Evolutionary conservation across 1,140 invertebrate species (phyloP).

Genomic region (Lepidurus apus): DNA sequence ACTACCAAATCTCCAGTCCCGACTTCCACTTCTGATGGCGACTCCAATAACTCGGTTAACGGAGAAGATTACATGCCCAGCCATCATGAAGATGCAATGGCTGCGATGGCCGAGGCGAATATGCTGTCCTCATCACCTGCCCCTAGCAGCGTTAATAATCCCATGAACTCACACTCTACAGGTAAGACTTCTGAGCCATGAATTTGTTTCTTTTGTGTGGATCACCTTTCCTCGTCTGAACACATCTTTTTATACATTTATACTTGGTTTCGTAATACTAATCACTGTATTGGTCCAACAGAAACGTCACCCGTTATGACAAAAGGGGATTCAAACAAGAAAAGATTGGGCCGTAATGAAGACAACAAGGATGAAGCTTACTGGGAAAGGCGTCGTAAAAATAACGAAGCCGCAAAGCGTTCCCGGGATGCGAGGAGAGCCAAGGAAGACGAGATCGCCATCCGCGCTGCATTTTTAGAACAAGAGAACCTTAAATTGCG

Average conservation of each 20-base stretch:
- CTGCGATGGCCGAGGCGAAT: no score
- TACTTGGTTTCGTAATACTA: background rate
- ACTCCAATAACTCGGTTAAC: conserved; percentile 27
- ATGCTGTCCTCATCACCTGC: background rate
- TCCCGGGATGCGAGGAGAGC: conserved; percentile 80
- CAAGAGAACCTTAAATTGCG: conserved; percentile 66
- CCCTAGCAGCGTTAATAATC: background rate
- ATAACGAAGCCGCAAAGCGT: conserved; percentile 92
- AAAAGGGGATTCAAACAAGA: conserved; percentile 31
- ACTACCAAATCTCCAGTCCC: conserved; percentile 29
- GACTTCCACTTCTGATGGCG: conserved; percentile 24
- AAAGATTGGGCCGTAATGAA: conserved; percentile 28
- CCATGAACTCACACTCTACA: background rate
- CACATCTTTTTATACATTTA: no score
- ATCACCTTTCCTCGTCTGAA: background rate
- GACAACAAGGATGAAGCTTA: conserved; percentile 70
- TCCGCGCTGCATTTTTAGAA: conserved; percentile 78
- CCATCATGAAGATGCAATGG: background rate
- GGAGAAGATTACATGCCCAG: background rate
- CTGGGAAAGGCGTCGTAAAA: conserved; percentile 79
- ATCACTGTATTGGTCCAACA: background rate
- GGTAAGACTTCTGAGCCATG: background rate
- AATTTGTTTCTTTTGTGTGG: background rate
- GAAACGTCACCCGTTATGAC: background rate
- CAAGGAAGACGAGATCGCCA: conserved; percentile 88